phyloP scores from a whole-genome alignment of 2,797 vertebrate genomes.

The Anas bernieri region DNA sequence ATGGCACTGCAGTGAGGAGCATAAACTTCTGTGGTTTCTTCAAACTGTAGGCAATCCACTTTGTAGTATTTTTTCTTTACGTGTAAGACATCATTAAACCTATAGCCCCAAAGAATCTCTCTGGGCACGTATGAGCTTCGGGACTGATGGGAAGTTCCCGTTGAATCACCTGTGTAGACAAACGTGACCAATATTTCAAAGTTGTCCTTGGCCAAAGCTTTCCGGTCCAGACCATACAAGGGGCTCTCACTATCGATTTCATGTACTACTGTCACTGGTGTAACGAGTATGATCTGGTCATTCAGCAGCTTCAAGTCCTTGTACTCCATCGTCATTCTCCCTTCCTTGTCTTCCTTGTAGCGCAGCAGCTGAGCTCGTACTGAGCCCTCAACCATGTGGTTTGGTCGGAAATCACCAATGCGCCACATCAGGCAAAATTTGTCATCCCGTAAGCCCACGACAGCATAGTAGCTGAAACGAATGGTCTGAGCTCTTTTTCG shows the following conservation, averaged over 20 bases:
- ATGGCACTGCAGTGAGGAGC: slow-evolving; percentile 89
- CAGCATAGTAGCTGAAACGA: slow-evolving; percentile 90
- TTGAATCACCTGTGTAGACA: slow-evolving; percentile 93
- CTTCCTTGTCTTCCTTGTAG: slow-evolving; percentile 81
- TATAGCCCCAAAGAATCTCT: slow-evolving; percentile 94
- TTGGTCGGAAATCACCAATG: slow-evolving; percentile 89
- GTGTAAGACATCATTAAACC: slow-evolving; percentile 91
- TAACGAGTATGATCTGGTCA: slow-evolving; percentile 87
- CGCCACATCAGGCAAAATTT: slow-evolving; percentile 93
- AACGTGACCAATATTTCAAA: slow-evolving; percentile 96
- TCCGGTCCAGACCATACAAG: slow-evolving; percentile 85
- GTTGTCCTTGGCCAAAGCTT: slow-evolving; percentile 83
- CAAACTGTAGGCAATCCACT: slow-evolving; percentile 91
- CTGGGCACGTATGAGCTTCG: slow-evolving; percentile 90
- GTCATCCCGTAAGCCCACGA: slow-evolving; percentile 86
- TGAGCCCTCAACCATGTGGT: slow-evolving; percentile 92
- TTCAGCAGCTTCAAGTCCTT: slow-evolving; percentile 87
- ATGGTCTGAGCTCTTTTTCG: slow-evolving; percentile 93
- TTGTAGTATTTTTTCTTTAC: slow-evolving; percentile 86
- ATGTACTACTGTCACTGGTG: slow-evolving; percentile 88
- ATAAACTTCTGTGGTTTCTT: slow-evolving; percentile 88
- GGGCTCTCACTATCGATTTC: slow-evolving; percentile 88
- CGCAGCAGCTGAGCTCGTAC: slow-evolving; percentile 89
- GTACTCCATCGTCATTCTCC: slow-evolving; percentile 84
- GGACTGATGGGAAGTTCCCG: slow-evolving; percentile 93